A percentile compares a stretch with the other conserved stretches of the same genome.
Conservation (phyloP, 2,888 invertebrate genomes). For the Iselma pallidipennis region DNA sequence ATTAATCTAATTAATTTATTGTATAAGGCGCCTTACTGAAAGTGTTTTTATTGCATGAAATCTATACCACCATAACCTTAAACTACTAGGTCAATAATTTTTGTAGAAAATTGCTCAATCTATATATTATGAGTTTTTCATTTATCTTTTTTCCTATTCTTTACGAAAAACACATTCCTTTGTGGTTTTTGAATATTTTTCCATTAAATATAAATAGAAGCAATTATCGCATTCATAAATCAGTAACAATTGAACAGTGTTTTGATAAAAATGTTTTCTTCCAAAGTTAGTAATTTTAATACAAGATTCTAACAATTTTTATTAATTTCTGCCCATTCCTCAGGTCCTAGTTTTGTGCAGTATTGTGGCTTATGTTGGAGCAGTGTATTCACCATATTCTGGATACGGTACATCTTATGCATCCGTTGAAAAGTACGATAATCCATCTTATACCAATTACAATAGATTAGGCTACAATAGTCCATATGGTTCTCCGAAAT, state of each 20-base stretch:
- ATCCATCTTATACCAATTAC: neutral
- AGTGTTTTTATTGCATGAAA: conserved; percentile 20
- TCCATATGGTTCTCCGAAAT: neutral
- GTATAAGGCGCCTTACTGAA: conserved; percentile 11
- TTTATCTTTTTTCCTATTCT: conserved; percentile 16
- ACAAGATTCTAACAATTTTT: neutral
- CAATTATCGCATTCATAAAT: neutral
- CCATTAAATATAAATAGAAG: conserved; percentile 14
- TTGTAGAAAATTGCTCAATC: conserved; percentile 16
- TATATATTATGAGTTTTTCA: conserved; percentile 11
- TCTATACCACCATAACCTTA: conserved; percentile 27
- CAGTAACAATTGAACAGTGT: conserved; percentile 10
- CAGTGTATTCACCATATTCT: neutral
- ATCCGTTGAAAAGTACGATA: neutral
- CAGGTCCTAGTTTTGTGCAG: neutral
- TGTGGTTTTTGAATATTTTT: conserved; percentile 8
- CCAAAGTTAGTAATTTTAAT: conserved; percentile 11
- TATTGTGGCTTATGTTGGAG: neutral
- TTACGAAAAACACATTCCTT: conserved; percentile 13
- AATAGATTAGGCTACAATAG: neutral
- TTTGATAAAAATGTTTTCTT: conserved; percentile 1
- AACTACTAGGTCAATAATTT: conserved; percentile 16
- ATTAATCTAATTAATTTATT: conserved; percentile 1
- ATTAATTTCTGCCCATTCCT: neutral
- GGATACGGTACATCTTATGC: neutral